phyloP scores from a whole-genome alignment of 1,140 invertebrate species.

The Drosophila prosaltans region DNA sequence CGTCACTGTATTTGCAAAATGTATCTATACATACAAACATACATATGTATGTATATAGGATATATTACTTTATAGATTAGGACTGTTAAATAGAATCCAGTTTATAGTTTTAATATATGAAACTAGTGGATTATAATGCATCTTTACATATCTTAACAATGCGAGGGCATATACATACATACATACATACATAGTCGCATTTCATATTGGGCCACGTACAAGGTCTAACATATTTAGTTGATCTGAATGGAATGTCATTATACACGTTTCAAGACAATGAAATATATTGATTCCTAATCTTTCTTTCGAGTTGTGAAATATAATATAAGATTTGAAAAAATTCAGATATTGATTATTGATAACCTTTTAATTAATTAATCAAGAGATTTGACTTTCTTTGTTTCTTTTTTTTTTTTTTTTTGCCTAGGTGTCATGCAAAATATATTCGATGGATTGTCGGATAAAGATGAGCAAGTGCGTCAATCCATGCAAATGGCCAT shows the following conservation, averaged over 20 bases:
- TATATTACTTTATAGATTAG: too few relatives aligned
- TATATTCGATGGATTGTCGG: slow-evolving; percentile 85
- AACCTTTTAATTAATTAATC: not conserved
- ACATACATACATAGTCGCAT: too few relatives aligned
- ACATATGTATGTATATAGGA: too few relatives aligned
- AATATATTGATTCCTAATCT: not conserved
- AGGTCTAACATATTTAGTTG: not conserved
- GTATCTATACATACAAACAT: too few relatives aligned
- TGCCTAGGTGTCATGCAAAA: slow-evolving; percentile 85
- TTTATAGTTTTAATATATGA: too few relatives aligned
- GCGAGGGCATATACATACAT: too few relatives aligned
- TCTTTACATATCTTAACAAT: too few relatives aligned
- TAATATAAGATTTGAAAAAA: not conserved
- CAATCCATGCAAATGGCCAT: slow-evolving; percentile 84
- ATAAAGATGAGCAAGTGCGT: slow-evolving; percentile 85
- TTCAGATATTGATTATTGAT: not conserved
- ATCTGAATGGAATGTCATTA: not conserved
- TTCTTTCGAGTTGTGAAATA: too few relatives aligned
- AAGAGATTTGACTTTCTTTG: not conserved
- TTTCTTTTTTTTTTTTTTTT: slow-evolving; percentile 18
- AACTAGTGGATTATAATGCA: too few relatives aligned
- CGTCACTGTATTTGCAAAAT: too few relatives aligned
- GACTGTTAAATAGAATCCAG: too few relatives aligned
- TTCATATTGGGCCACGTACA: not conserved
- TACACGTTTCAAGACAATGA: not conserved